Conservation (phyloP, 2,888 invertebrate species). For the Meandrusa payeni region DNA sequence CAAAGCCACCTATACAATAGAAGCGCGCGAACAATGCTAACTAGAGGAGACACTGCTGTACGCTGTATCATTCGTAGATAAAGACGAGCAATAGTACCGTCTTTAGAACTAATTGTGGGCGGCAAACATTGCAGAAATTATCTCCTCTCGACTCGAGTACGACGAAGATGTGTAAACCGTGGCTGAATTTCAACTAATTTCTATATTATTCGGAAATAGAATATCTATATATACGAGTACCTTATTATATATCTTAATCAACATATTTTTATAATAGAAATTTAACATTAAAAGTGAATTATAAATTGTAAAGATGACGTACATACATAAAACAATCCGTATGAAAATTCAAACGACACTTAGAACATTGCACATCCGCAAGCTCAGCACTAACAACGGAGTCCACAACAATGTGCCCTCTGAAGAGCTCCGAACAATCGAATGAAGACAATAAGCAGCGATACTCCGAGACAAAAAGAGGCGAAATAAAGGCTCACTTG, state of each 20-base stretch:
- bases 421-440: constrained; percentile 81
- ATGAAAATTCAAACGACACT: constrained; percentile 73
- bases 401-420: constrained; percentile 80
- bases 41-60: constrained; percentile 57
- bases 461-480: constrained; percentile 82
- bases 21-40: constrained; percentile 69
- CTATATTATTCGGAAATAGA: no score
- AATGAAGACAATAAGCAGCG: constrained; percentile 82
- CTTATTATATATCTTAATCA: no score
- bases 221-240: no score
- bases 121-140: constrained; percentile 11
- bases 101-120: constrained; percentile 16
- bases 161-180: background rate
- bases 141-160: background rate
- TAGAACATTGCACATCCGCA: constrained; percentile 75
- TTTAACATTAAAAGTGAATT: constrained; percentile 8
- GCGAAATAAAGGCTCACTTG: constrained; percentile 82
- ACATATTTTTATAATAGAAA: constrained; percentile 1
- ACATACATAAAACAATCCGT: constrained; percentile 48
- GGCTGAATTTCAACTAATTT: no score
- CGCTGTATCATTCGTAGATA: constrained; percentile 72
- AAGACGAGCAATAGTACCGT: constrained; percentile 48
- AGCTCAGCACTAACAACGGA: constrained; percentile 76
- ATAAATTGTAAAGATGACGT: constrained; percentile 20
- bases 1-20: constrained; percentile 70